Evolutionary conservation across 2,113 vertebrate species (phyloP), one percentile per base, ranked within the genome.

Genomic region (Acanthisitta chloris): DNA sequence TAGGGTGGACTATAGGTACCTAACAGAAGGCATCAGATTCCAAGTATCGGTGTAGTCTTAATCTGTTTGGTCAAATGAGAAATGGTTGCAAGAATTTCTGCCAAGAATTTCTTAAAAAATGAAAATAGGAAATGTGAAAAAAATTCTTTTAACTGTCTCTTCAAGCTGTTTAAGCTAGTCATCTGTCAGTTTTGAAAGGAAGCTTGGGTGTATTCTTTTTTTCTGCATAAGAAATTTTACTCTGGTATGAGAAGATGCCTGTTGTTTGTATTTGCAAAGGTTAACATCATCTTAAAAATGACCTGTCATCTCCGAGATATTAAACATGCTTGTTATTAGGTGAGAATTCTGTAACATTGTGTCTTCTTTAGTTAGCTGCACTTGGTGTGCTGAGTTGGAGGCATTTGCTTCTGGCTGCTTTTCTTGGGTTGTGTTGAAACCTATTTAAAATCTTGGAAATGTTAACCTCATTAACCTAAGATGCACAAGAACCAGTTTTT

Each of bases 41-140:
- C 36, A 65, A 49, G 34, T 78, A 17, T 87, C 36, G 54, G 14
- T 57, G 42, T 52, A 69, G 64, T 81, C 36, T 21, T 85, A 57
- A 52, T 54, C 42, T 42, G 12, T 82, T 95, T 38, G 61, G 61
- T 74, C 59, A 79, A 76, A 40, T 74, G 46, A 86, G 70, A 81
- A 92, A 91, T 90, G 23, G 4, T 86, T 82, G 57, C 23, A 87
- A 66, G 64, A 61, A 72, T n/a, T 92, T 90, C 36, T 87, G 73
- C 89, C 84, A 90, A 85, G 54, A 82, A 85, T 91, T 59, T 92
- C 49, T 69, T 72, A 69, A 80, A 81, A 92, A 82, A 65, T 77
- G 45, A 87, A 96, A 89, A 69, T 52, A 57, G 78, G 81, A 87
- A 94, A 61, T 85, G 19, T 92, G 73, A 31, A 92, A 85, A 85